phyloP scores from a whole-genome alignment of 1,140 invertebrate species.

The Pomacea maculata region DNA sequence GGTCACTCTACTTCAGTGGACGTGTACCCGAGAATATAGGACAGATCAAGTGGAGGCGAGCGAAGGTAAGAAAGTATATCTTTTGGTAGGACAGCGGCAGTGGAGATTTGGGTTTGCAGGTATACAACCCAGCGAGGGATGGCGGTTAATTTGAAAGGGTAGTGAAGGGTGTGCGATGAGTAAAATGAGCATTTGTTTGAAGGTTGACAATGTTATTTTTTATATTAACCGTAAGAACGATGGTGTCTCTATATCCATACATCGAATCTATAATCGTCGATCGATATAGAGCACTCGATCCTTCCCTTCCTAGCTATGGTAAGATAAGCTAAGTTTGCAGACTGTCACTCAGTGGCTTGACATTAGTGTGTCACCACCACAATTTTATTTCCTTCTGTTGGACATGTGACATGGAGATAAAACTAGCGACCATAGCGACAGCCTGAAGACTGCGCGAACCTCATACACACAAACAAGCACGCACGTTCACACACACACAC shows the following conservation, averaged over 20 bases:
- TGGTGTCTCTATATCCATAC: background rate
- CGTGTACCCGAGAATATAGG: slow-evolving; percentile 5
- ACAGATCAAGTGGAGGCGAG: slow-evolving; percentile 34
- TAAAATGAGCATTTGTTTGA: background rate
- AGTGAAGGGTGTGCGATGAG: background rate
- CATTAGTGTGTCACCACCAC: too few relatives aligned
- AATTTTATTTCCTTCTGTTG: too few relatives aligned
- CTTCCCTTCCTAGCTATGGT: too few relatives aligned
- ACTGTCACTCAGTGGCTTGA: too few relatives aligned
- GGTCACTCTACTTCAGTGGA: slow-evolving; percentile 27
- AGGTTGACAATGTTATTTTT: background rate
- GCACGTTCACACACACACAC: too few relatives aligned
- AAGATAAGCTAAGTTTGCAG: too few relatives aligned
- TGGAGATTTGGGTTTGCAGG: background rate
- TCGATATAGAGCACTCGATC: too few relatives aligned
- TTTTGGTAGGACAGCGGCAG: background rate
- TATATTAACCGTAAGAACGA: background rate
- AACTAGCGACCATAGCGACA: too few relatives aligned
- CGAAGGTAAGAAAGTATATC: slow-evolving; percentile 28
- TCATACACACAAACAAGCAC: too few relatives aligned
- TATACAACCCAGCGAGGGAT: background rate
- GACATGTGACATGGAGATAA: too few relatives aligned
- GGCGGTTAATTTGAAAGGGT: background rate
- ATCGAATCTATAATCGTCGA: background rate
- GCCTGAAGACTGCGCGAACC: too few relatives aligned